Percentiles rank a stretch among this genome's conserved stretches.
Conservation (phyloP, 2,797 vertebrate species). For the Rhabdomys pumilio region DNA sequence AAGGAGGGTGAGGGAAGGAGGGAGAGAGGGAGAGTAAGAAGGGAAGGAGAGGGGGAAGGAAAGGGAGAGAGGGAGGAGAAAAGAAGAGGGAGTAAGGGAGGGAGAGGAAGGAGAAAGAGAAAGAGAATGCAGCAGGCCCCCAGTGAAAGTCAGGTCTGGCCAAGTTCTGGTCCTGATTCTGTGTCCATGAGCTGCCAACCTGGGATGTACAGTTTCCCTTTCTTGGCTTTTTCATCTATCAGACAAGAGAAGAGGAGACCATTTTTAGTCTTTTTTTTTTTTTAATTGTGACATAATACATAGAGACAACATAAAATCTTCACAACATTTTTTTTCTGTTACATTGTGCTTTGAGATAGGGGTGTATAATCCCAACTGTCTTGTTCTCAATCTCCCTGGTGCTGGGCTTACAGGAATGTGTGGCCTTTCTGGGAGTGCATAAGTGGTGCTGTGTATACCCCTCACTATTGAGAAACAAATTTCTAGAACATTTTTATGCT, state of each 20-base stretch:
- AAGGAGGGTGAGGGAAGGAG: no score
- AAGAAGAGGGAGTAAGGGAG: neutral
- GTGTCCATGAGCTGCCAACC: neutral
- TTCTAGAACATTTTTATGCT: neutral
- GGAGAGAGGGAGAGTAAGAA: neutral
- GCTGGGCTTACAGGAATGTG: neutral
- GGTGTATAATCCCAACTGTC: neutral
- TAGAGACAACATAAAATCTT: neutral
- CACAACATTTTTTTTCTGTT: neutral
- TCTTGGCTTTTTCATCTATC: slow-evolving; percentile 37
- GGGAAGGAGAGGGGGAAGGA: rapidly evolving
- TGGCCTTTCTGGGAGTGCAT: neutral
- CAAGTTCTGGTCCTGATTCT: neutral
- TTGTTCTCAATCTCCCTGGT: neutral
- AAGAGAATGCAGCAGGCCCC: neutral
- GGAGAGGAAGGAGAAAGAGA: neutral
- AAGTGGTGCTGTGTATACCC: neutral
- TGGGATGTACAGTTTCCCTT: neutral
- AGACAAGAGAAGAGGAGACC: neutral
- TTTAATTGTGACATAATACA: neutral
- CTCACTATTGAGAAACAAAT: neutral
- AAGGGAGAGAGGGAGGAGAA: neutral
- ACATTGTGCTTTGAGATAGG: neutral
- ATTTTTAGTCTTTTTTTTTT: neutral
- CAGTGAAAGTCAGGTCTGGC: neutral